Base-by-base conservation (phyloP, 2,888 invertebrate species). In the Dendrolimus houi region DNA sequence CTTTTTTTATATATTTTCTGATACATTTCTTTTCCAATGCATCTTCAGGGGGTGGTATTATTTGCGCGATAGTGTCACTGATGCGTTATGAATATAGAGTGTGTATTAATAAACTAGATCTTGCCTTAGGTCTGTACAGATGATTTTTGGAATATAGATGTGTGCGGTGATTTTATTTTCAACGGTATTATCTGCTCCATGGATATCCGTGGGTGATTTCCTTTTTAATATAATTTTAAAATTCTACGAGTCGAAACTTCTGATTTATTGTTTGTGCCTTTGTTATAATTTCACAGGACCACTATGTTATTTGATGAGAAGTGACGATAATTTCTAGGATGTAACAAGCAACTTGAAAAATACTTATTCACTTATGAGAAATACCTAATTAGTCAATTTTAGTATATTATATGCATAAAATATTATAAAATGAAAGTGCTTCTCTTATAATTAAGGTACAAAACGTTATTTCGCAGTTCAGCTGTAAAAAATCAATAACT, bases 11-110 rank as follows among this genome's bases (percentile, higher is more conserved):
- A 87, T 72, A 84, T 87, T 87, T 87, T 87, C 89, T 88, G 90
- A 90, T 87, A 89, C 90, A 89, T 89, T 89, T 89, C 90, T 85
- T 85, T 83, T 70, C 81, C 83, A 85, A 86, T 90, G 89, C 89
- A 89, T 89, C 86, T 87, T 84, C 79, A 73, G 78, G 86, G 87
- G 88, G 78, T 86, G 87, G 88, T 79, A 85, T 87, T 87, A 88
- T 87, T 87, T 87, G 88, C 86, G 86, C 77, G 87, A 87, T 88
- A 85, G 84, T 87, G 83, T 82, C 74, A 73, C 70, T 83, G 84
- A 81, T 78, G 83, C 87, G 89, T 89, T 88, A 88, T 89, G 89
- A 90, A 90, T 90, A 89, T 83, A 90, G 85, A 89, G 86, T 83
- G 80, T 70, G 77, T 81, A 85, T 88, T 89, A 89, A 88, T 89